These are phyloP conservation scores for Danaus plexippus DNA, from an alignment of 1,140 invertebrate genomes.

Conservation along the genomic window DNA sequence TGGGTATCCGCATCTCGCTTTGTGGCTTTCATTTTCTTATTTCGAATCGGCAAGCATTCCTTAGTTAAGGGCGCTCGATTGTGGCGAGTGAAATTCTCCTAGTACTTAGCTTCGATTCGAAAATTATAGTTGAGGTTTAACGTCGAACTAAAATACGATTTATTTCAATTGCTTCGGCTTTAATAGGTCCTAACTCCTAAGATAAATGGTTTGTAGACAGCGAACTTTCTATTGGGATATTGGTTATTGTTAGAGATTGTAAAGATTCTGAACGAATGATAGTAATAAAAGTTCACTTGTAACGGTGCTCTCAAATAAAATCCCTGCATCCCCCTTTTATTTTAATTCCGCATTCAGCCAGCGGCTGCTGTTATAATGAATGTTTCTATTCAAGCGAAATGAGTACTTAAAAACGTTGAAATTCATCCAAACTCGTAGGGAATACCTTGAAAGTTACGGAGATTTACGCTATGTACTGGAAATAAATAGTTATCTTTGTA, in stretches of 20 bases:
- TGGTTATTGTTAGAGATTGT: too few relatives aligned
- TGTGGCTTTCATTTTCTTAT: conserved; percentile 9
- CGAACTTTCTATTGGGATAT: too few relatives aligned
- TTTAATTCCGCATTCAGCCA: conserved; percentile 16
- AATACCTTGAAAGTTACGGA: conserved; percentile 5
- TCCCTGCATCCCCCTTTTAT: conserved; percentile 12
- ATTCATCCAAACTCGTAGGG: conserved; percentile 6
- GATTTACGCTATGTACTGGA: conserved; percentile 8
- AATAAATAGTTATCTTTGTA: conserved; percentile 20
- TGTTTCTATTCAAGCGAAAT: conserved; percentile 14
- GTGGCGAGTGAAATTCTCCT: too few relatives aligned
- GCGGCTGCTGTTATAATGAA: conserved; percentile 17
- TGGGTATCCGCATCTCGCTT: conserved; percentile 8
- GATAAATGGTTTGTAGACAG: too few relatives aligned
- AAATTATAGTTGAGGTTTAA: too few relatives aligned
- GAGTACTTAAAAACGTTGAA: conserved; percentile 7
- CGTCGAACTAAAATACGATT: too few relatives aligned
- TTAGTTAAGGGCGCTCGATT: conserved; percentile 2
- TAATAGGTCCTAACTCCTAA: too few relatives aligned
- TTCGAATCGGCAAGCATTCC: conserved; percentile 14
- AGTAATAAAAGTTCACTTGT: conserved; percentile 15
- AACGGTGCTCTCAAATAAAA: conserved; percentile 17
- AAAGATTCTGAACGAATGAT: conserved; percentile 15
- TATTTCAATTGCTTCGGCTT: too few relatives aligned
- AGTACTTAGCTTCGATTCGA: too few relatives aligned